These are phyloP conservation scores for Morpho helenor DNA, from an alignment of 2,888 invertebrate species.

Conservation along the genomic window DNA sequence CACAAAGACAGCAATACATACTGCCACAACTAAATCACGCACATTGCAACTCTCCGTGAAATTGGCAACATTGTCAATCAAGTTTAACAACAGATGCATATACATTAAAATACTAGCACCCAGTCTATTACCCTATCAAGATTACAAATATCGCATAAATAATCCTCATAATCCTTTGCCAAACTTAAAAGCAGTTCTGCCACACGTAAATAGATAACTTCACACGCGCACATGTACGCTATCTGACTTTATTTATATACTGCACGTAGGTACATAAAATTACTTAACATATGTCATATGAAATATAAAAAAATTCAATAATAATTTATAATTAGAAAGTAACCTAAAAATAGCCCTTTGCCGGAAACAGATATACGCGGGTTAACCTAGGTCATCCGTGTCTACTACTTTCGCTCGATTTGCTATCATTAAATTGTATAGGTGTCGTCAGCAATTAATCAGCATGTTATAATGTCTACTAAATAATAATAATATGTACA, in stretches of 20 bases:
- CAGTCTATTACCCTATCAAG: constrained; percentile 38
- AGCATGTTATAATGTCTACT: constrained; percentile 32
- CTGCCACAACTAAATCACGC: constrained; percentile 33
- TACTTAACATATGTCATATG: constrained; percentile 35
- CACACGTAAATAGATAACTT: constrained; percentile 39
- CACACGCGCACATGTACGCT: constrained; percentile 37
- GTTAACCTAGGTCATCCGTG: constrained; percentile 72
- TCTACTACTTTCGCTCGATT: constrained; percentile 54
- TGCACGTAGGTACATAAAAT: constrained; percentile 30
- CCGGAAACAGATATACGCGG: constrained; percentile 56
- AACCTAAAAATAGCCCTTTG: constrained; percentile 56
- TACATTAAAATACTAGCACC: constrained; percentile 40
- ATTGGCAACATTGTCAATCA: constrained; percentile 48
- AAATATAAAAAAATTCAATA: constrained; percentile 28
- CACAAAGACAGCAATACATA: constrained; percentile 46
- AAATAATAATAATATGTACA: constrained; percentile 22
- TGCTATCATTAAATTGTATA: constrained; percentile 44
- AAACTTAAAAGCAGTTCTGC: constrained; percentile 33
- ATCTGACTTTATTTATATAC: constrained; percentile 28
- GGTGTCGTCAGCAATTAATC: constrained; percentile 47
- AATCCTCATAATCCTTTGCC: constrained; percentile 32
- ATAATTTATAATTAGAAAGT: constrained; percentile 46
- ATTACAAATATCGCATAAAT: constrained; percentile 38
- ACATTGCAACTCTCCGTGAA: constrained; percentile 33
- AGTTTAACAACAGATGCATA: constrained; percentile 51